Conservation (phyloP, 1,140 invertebrate species). For the Limonius californicus region DNA sequence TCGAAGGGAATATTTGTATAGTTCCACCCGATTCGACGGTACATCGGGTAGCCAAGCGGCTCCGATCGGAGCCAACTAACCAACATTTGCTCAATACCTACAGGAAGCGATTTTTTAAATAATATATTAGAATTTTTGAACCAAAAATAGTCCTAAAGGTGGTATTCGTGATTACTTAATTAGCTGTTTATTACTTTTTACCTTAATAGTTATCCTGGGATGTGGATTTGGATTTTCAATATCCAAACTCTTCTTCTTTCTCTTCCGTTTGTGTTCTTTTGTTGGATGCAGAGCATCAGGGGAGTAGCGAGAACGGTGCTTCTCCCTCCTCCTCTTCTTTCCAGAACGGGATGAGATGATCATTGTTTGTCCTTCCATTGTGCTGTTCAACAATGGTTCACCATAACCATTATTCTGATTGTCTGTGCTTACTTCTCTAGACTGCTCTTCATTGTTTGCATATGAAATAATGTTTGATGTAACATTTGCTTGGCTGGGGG, state of each 20-base stretch:
- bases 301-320: slow-evolving; percentile 64
- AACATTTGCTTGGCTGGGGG: background rate
- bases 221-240: slow-evolving; percentile 55
- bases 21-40: too few species aligned
- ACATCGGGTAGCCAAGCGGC: too few species aligned
- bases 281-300: slow-evolving; percentile 57
- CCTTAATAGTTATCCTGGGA: slow-evolving; percentile 74
- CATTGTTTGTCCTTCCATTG: slow-evolving; percentile 2
- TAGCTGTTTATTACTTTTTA: too few species aligned
- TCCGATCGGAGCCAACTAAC: background rate
- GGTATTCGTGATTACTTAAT: too few species aligned
- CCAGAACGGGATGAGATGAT: slow-evolving; percentile 36
- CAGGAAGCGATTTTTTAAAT: too few species aligned
- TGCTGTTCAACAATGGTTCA: background rate
- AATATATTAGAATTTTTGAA: too few species aligned
- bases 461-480: slow-evolving; percentile 6
- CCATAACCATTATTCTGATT: background rate
- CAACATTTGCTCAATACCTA: too few species aligned
- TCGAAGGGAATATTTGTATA: too few species aligned
- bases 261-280: slow-evolving; percentile 66
- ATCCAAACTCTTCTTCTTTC: slow-evolving; percentile 70
- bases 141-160: too few species aligned
- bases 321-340: slow-evolving; percentile 65
- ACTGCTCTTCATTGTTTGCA: background rate
- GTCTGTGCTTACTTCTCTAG: background rate